Evolutionary conservation across 1,140 invertebrate genomes (phyloP), one percentile per base, ranked within the genome.

Genomic region (Scaptomyza montana): DNA sequence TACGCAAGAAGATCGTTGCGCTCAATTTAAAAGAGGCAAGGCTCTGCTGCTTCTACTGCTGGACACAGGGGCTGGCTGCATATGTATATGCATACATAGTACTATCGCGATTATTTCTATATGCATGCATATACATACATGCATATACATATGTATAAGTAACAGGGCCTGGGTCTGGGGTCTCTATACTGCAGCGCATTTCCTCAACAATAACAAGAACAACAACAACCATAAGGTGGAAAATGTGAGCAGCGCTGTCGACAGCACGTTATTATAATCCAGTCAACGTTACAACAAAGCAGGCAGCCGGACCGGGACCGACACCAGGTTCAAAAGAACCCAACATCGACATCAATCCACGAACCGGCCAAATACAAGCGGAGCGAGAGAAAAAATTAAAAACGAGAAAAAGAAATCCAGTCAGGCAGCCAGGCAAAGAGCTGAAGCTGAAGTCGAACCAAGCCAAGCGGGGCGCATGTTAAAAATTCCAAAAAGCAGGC

Each of bases 241-340:
- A 78, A 86, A 86, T 87, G 82, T 49, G 70, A 86, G 75, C 75
- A 82, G 78, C 74, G 81, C 61, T 63, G 69, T 53, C 64, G 70
- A 64, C 74, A 71, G 74, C 74, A 81, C 73, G 84, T 80, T 87
- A 89, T 87, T 87, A 89, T 87, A 87, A 87, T 89, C 84, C 84
- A 79, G 74, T 77, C 68, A 75, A 71, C 73, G 73, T 71, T 72
- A 63, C 68, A 65, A 71, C 56, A 66, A 28, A 30, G 41, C 70
- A 74, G 65, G 71, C 66, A 74, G 66, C 45, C 65, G 62, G 60
- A 41, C 57, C 50, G 57, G 41, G 67, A 53, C 60, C 66, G 16
- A 16, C 16, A 16, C 16, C 66, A 43, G 66, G 69, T 72, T 62
- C 63, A 72, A 66, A 62, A 72, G 33, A 36, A 36, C 65, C 70